Evolutionary conservation across 1,140 invertebrate species (phyloP), one percentile per base, ranked within the genome.

Genomic region (Pseudomyrmex gracilis): DNA sequence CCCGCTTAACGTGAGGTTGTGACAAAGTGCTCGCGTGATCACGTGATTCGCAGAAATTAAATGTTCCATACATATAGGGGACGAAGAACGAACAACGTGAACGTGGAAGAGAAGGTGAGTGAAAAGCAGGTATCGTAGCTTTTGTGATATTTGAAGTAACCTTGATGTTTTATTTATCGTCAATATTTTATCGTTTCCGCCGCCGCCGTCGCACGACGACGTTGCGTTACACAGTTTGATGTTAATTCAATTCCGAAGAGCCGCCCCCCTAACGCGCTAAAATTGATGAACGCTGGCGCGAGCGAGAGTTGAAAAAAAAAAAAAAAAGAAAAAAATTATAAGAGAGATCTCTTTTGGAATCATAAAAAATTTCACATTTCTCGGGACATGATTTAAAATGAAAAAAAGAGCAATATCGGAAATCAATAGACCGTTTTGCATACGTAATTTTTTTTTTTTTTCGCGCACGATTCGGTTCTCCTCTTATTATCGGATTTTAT

Each of bases 31-130:
- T 80, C 76, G 66, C 76, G 76, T 80, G 76, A 80, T 80, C 76
- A 80, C 76, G 66, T 80, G 76, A 60, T 55, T 71, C 43, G 22
- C 58, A 22, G 66, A 80, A 80, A 71, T 80, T 80, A 80, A 80
- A 80, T 49, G 53, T 80, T 2, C 49, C 67, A 53, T 53, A 24
- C 53, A 9, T 7, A 34, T 7, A 34, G 53, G 47, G 20, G 22
- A 58, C 34, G 74, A 9, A 12, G 76, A 34, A 34, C 15, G n/a
- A n/a, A 57, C 17, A 15, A 63, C 15, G 45, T n/a, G 7, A 0
- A 34, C 5, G 34, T 34, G 34, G 5, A 7, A 5, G 24, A 24
- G 24, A 2, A 3, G 2, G 2, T 2, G 34, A 34, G 34, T 5
- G 34, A 34, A 17, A n/a, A 12, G 34, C 13, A 20, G 10, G 20